These are phyloP conservation scores for Chaetogeoica ovagalla DNA, from an alignment of 2,888 invertebrate genomes.

Conservation along the genomic window DNA sequence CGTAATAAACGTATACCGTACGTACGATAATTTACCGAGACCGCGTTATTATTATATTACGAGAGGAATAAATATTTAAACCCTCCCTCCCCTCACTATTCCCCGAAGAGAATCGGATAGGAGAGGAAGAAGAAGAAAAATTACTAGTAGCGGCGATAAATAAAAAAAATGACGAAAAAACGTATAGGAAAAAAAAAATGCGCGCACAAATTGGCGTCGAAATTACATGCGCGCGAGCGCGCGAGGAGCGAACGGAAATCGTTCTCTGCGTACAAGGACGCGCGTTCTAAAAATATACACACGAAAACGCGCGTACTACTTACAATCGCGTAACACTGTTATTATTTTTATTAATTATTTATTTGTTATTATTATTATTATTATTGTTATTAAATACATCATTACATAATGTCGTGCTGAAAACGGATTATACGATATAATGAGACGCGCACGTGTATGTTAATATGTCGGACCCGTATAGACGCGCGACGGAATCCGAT, in stretches of 20 bases:
- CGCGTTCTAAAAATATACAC: slow-evolving; percentile 38
- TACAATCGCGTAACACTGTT: no score
- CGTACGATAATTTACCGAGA: slow-evolving; percentile 16
- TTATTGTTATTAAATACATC: no score
- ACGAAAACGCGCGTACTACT: neutral
- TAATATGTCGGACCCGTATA: no score
- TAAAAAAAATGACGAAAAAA: slow-evolving; percentile 7
- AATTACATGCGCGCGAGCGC: slow-evolving; percentile 3
- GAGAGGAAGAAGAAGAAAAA: neutral
- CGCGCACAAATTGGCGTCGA: slow-evolving; percentile 19
- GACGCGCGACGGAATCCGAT: no score
- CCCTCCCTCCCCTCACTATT: no score
- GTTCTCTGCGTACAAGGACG: slow-evolving; percentile 27
- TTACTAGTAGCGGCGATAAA: neutral
- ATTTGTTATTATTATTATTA: no score
- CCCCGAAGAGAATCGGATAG: slow-evolving; percentile 24
- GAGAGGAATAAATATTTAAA: slow-evolving; percentile 12
- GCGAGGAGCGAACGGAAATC: slow-evolving; percentile 16
- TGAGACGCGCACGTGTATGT: no score
- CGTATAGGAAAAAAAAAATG: neutral
- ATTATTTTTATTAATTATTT: no score
- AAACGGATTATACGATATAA: no score
- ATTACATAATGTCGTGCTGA: no score
- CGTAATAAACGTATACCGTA: slow-evolving; percentile 12
- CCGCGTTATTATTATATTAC: neutral